Base-by-base conservation (phyloP, 2,888 invertebrate genomes). In the Clistopyga incitator region DNA sequence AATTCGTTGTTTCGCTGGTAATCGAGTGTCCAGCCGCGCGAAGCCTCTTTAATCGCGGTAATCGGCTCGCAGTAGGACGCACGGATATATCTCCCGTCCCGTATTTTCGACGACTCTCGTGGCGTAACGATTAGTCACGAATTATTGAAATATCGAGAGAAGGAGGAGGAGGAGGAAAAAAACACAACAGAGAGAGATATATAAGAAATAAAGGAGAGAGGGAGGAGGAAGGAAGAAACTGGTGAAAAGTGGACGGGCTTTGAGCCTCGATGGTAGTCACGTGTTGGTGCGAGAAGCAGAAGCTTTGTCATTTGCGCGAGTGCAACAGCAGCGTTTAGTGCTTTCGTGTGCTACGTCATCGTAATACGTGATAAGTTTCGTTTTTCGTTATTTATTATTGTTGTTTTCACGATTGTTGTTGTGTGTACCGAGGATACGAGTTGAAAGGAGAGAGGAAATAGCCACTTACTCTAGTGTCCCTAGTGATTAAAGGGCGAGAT, bases 161-260 rank as follows among this genome's bases (percentile, higher is more conserved):
- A 42, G 52, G 29, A 29, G n/a, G 11, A n/a, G n/a, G n/a, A n/a
- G n/a, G n/a, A n/a, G n/a, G n/a, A n/a, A n/a, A n/a, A n/a, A n/a
- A n/a, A n/a, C n/a, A n/a, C n/a, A n/a, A n/a, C n/a, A n/a, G n/a
- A n/a, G 25, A 42, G 54, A 38, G 18, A 59, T 59, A 20, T 23
- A 23, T n/a, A 23, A 47, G 6, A 11, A 61, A 29, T n/a, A 8
- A 18, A 3, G n/a, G 11, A 29, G 23, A n/a, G 18, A 52, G 23
- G 23, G 47, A 13, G 23, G 47, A 13, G 1, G 6, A 18, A 56
- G 15, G 29, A 59, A 38, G 47, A 4, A 34, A 29, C 64, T 47
- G 29, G 81, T 72, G 72, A 77, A 81, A 76, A 72, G 81, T 77
- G 77, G 72, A 77, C 76, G 54, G 54, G 29, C 42, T 64, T 52